Percentiles rank a stretch among this genome's conserved stretches.
Evolutionary conservation across 2,113 vertebrate genomes (phyloP).

Genomic region (Strix uralensis): DNA sequence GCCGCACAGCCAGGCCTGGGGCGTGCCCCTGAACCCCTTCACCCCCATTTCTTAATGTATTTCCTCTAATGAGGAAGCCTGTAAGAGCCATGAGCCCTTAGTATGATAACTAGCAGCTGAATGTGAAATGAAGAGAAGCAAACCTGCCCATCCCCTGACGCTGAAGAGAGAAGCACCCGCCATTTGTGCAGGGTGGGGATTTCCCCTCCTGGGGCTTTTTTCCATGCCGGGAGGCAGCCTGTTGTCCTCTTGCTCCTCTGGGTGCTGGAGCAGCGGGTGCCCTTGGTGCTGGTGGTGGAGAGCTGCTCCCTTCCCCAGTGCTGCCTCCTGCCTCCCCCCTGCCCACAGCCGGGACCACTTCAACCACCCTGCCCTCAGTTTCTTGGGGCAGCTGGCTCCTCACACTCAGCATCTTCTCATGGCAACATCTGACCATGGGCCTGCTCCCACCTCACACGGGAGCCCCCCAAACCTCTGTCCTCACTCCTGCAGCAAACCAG

Average conservation of each 20-base stretch:
- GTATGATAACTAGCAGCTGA: background rate
- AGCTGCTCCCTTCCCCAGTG: background rate
- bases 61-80: background rate
- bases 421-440: background rate
- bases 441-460: rapidly evolving
- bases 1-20: rapidly evolving
- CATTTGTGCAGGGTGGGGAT: background rate
- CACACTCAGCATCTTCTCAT: rapidly evolving
- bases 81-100: background rate
- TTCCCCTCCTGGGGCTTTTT: background rate
- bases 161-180: rapidly evolving
- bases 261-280: background rate
- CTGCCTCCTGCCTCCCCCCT: background rate
- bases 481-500: background rate
- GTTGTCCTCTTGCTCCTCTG: rapidly evolving
- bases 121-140: background rate
- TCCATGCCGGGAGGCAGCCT: rapidly evolving
- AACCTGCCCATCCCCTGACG: background rate
- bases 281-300: background rate
- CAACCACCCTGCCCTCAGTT: background rate
- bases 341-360: background rate
- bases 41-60: rapidly evolving
- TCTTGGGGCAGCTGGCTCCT: background rate
- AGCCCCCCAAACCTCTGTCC: background rate
- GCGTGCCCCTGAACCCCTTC: rapidly evolving